These are phyloP conservation scores for Melanotaenia nigrans DNA, from an alignment of 2,797 vertebrate species.

Conservation along the genomic window DNA sequence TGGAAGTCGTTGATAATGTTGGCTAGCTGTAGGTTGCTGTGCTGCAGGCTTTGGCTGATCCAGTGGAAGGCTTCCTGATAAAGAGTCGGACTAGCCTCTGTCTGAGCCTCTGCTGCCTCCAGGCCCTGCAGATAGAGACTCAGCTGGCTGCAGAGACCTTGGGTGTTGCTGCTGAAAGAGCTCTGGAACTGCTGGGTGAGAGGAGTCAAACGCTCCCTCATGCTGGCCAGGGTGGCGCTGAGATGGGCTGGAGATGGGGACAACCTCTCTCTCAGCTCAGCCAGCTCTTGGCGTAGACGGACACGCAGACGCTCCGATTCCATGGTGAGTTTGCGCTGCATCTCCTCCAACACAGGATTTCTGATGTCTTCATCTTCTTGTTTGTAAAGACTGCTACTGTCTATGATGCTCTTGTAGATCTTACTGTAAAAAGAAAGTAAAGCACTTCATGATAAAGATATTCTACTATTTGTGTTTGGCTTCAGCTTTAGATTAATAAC, in stretches of 20 bases:
- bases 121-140: conserved; percentile 68
- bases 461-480: not conserved
- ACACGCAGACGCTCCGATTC: conserved; percentile 79
- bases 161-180: conserved; percentile 73
- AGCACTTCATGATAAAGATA: not conserved
- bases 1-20: conserved; percentile 76
- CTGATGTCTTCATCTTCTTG: conserved; percentile 39
- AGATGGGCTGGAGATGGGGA: conserved; percentile 66
- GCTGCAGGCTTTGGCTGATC: conserved; percentile 74
- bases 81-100: conserved; percentile 21
- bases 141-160: conserved; percentile 78
- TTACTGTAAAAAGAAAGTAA: conserved; percentile 56
- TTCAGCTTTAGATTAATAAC: not conserved
- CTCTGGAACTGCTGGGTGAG: conserved; percentile 77
- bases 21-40: conserved; percentile 59
- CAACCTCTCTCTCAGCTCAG: conserved; percentile 77
- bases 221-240: conserved; percentile 50
- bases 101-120: conserved; percentile 46
- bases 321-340: conserved; percentile 74
- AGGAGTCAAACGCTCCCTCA: conserved; percentile 74
- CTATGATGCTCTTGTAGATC: conserved; percentile 80
- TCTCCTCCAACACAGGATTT: conserved; percentile 70
- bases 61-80: conserved; percentile 66
- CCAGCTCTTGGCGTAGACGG: conserved; percentile 80
- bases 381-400: conserved; percentile 73